Base-by-base conservation (phyloP, 2,888 invertebrate species). In the Ferrisia virgata region DNA sequence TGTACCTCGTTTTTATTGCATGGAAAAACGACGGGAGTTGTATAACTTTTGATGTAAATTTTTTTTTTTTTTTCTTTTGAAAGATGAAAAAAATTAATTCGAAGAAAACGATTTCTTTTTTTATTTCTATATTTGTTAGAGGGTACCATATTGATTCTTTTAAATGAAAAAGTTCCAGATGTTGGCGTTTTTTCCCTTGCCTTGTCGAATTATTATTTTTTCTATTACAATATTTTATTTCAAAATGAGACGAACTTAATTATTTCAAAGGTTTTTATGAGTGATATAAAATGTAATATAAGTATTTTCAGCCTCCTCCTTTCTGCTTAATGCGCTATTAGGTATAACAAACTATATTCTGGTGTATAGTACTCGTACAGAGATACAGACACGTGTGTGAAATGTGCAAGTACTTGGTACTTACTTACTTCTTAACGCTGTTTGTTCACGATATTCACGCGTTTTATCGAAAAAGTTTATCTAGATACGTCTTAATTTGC, bases 81-180 rank as follows among this genome's bases (percentile, higher is more conserved):
- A 15, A 28, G 28, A 64, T 28, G 64, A 64, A 64, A 64, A 25
- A 64, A 64, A 28, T 39, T 64, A 64, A 64, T 64, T 64, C 15
- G 28, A 64, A 64, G 15, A 64, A 64, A 28, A 53, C 53, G 53
- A 53, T 53, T 53, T 47, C 47, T n/a, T 64, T 25, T 64, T 31
- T 28, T 5, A 8, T 39, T 64, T 28, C 2, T 43, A 64, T 28
- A 64, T 64, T 64, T 64, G 64, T 64, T 64, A 25, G 13, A 64
- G 64, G 28, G 64, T 64, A 64, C 28, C 64, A 64, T 64, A 64
- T 64, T 64, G 28, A 64, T 28, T 15, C 15, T 64, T 64, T 64
- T 64, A 64, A 64, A 64, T 64, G 28, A 64, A 64, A 64, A 64
- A 64, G 64, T 64, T 64, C 64, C 64, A 64, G 64, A 64, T 64